Evolutionary conservation across 2,113 vertebrate species (phyloP), one percentile per base, ranked within the genome.

Genomic region (Urocynchramus pylzowi): DNA sequence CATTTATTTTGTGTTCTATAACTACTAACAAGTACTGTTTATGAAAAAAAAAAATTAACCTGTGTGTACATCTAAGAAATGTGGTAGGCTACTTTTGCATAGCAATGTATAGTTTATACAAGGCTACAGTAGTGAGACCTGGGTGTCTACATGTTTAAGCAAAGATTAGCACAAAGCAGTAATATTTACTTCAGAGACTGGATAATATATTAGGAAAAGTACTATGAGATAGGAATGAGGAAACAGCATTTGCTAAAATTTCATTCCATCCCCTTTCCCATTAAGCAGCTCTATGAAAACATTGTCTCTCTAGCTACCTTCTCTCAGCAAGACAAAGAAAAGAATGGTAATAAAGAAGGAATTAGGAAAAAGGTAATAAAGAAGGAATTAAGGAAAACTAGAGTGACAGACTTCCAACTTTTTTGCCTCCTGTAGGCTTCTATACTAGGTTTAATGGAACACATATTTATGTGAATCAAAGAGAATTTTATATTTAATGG

Each of bases 331-430:
- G 44, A 78, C 26, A 75, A 67, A 90, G 39, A 59, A 71, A 89
- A 95, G 56, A 89, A 84, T 82, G 33, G 37, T 59, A 82, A 95
- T 95, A 95, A 95, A 95, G 93, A 95, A 94, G 64, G 95, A 82
- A n/a, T 97, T 94, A 97, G 49, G 86, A 35, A 81, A 91, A 90
- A 90, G 42, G 67, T 77, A 94, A 95, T 94, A 92, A 95, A 96
- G 95, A 95, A 94, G 65, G 95, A 83, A 16, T 97, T 95, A 97
- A 59, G 84, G 44, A 91, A 90, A 91, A 90, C 80, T 21, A 27
- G 35, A 93, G 47, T 89, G 86, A 89, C 87, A 89, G 90, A 31
- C 56, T 93, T 93, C 35, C 68, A 92, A 19, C 30, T 30, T 69
- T 54, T 63, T 89, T 84, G 27, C 56, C n/a, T 75, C 52, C 26